Conservation (phyloP, 2,797 vertebrate genomes). For the Scolopax bukidnonensis region DNA sequence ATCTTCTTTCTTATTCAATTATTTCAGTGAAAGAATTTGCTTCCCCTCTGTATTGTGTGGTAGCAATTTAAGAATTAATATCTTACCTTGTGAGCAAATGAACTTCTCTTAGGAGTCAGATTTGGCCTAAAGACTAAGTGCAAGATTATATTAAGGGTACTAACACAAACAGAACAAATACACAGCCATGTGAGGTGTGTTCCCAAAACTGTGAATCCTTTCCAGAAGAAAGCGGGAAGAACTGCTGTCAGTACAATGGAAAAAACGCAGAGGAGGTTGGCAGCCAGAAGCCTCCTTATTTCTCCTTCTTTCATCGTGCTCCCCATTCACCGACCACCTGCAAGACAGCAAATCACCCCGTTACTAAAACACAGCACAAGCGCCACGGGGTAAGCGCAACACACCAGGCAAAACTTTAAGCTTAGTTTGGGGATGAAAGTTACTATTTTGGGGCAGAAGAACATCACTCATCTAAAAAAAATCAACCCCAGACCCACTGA, state of each 20-base stretch:
- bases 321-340: conserved; percentile 3
- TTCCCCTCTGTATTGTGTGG: background rate
- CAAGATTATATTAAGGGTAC: conserved; percentile 80
- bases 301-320: conserved; percentile 89
- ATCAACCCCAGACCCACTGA: accelerated
- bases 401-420: accelerated
- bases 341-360: conserved; percentile 9
- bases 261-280: conserved; percentile 84
- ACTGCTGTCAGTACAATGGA: conserved; percentile 83
- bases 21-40: background rate
- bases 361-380: accelerated
- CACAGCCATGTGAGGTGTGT: conserved; percentile 91
- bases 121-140: conserved; percentile 87
- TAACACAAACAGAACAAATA: conserved; percentile 82
- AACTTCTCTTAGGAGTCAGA: conserved; percentile 85
- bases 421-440: accelerated
- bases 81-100: conserved; percentile 87
- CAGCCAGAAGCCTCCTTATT: conserved; percentile 84
- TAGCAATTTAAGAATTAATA: background rate
- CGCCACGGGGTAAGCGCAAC: accelerated
- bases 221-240: conserved; percentile 79
- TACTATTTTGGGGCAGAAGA: accelerated
- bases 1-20: background rate
- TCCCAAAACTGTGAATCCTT: conserved; percentile 87
- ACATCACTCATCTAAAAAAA: accelerated